A percentile compares a stretch with the other conserved stretches of the same genome.
These are phyloP conservation scores for Phataginus tetradactyla DNA, from an alignment of 2,797 vertebrate genomes.

Conservation along the genomic window DNA sequence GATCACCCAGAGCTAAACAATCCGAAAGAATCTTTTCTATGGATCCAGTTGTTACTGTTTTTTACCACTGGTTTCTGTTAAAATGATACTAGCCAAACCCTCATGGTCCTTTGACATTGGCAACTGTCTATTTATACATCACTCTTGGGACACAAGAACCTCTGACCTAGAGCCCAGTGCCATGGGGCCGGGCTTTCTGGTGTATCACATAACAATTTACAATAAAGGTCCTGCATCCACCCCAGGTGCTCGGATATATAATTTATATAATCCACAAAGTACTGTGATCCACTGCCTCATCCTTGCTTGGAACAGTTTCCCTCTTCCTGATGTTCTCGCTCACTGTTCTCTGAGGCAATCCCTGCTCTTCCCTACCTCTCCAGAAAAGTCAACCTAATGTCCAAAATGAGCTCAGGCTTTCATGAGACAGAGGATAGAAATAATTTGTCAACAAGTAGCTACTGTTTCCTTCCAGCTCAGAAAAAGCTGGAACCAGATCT, in stretches of 20 bases:
- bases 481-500: not conserved
- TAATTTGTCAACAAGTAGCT: not conserved
- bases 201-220: not conserved
- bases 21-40: not conserved
- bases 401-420: conserved; percentile 19
- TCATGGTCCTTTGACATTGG: not conserved
- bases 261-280: not conserved
- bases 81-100: not conserved
- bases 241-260: not conserved
- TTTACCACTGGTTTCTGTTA: not conserved
- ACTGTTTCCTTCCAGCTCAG: not conserved
- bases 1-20: conserved; percentile 27
- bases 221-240: not conserved
- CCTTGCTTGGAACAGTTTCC: not conserved
- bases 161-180: not conserved
- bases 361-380: not conserved
- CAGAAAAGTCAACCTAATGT: conserved; percentile 7
- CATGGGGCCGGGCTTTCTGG: not conserved
- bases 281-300: not conserved
- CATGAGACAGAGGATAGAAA: not conserved
- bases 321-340: conserved; percentile 12
- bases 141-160: not conserved
- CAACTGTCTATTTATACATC: not conserved
- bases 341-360: not conserved
- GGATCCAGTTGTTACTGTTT: not conserved